Evolutionary conservation across 2,888 invertebrate genomes (phyloP), one percentile per base, ranked within the genome.

Genomic region (Tinea pellionella): DNA sequence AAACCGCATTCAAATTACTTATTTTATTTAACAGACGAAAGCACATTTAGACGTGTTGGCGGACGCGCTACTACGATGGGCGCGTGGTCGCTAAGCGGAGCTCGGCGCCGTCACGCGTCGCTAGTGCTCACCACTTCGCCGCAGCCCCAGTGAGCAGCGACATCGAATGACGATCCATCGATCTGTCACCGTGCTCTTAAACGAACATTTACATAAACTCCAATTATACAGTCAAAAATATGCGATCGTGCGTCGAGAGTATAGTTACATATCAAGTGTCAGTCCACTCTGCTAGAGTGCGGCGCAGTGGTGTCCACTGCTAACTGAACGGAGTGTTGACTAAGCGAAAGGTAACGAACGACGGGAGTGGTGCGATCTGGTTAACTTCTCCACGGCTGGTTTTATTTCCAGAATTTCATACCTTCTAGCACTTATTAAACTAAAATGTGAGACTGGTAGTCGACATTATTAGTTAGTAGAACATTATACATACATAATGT

Each of bases 21-120:
- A 16, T 15, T 47, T 47, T 15, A 13, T 15, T 47, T 47, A 4
- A 47, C 93, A 97, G 97, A 97, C 96, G 73, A 97, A 96, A 85
- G 96, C 96, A 75, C 97, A 97, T 82, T 89, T 97, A 88, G 96
- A 97, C 89, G 96, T 97, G 69, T 87, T 97, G 80, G 97, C 97
- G 67, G 97, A 97, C 88, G 97, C 96, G 76, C 90, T 97, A 71
- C 89, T 97, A 69, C 92, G 96, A 80, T 97, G 96, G 96, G 96
- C 96, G 78, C 91, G 96, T 84, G 96, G 96, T 73, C 96, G 96
- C 89, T 96, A 95, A 89, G 72, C 73, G 68, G 69, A 69, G 68
- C 69, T 70, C 70, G 65, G 30, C 32, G 47, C 42, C 59, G 60
- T 18, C 73, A 71, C 69, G 71, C 74, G 73, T 70, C 71, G 67